Percentiles rank a stretch among this genome's conserved stretches.
Conservation (phyloP, 2,888 invertebrate species). For the Coleophora deauratella region DNA sequence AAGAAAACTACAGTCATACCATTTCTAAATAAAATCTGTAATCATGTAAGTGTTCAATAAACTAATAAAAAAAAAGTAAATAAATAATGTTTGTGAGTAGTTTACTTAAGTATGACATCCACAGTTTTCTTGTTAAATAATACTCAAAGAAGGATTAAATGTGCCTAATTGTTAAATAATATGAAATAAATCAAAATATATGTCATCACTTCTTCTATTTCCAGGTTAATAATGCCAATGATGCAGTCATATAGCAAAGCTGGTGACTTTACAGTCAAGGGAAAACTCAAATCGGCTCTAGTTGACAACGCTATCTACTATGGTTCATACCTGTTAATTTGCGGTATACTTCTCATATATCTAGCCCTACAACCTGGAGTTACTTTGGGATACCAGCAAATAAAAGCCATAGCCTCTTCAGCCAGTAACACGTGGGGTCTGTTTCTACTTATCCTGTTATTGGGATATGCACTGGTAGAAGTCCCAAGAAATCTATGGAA, state of each 20-base stretch:
- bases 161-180: neutral
- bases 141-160: too few relatives aligned
- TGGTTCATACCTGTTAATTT: slow-evolving; percentile 95
- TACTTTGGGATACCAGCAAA: slow-evolving; percentile 90
- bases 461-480: slow-evolving; percentile 96
- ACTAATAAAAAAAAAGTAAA: too few relatives aligned
- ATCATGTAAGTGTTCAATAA: too few relatives aligned
- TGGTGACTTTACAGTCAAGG: slow-evolving; percentile 96
- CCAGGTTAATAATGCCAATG: slow-evolving; percentile 94
- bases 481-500: slow-evolving; percentile 95
- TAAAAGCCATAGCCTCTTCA: slow-evolving; percentile 97
- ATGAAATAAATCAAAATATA: neutral
- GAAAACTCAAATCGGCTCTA: slow-evolving; percentile 94
- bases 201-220: slow-evolving; percentile 25
- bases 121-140: too few relatives aligned
- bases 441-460: slow-evolving; percentile 91
- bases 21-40: too few relatives aligned
- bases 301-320: slow-evolving; percentile 99
- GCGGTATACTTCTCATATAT: slow-evolving; percentile 94
- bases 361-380: slow-evolving; percentile 93
- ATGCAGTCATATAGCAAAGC: slow-evolving; percentile 99
- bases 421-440: slow-evolving; percentile 99
- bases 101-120: too few relatives aligned
- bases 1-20: too few relatives aligned
- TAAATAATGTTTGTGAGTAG: too few relatives aligned